These are phyloP conservation scores for Arenicola marina DNA, from an alignment of 2,888 invertebrate genomes.

Conservation along the genomic window DNA sequence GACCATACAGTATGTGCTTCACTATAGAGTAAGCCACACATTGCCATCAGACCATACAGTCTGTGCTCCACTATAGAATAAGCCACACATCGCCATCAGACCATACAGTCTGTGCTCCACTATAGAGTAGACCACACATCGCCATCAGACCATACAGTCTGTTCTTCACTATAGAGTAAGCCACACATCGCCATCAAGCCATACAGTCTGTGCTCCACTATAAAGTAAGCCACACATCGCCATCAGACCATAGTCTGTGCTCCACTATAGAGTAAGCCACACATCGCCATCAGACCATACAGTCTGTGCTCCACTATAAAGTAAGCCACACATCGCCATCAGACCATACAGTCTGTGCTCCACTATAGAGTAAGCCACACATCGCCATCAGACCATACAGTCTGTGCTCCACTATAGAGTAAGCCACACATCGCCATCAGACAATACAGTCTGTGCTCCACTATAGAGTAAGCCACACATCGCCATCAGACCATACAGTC, in stretches of 20 bases:
- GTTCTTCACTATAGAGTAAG: constrained; percentile 27
- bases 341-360: constrained; percentile 24
- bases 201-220: constrained; percentile 20
- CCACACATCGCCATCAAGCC: constrained; percentile 20
- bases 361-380: constrained; percentile 25
- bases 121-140: constrained; percentile 24
- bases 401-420: constrained; percentile 26
- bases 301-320: constrained; percentile 23
- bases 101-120: constrained; percentile 25
- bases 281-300: constrained; percentile 22
- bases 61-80: constrained; percentile 27
- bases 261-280: constrained; percentile 26
- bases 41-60: constrained; percentile 22
- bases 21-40: constrained; percentile 25
- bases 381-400: constrained; percentile 22
- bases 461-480: constrained; percentile 26
- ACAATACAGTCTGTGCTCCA: constrained; percentile 23
- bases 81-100: constrained; percentile 17
- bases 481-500: constrained; percentile 21
- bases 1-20: constrained; percentile 24
- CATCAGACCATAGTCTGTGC: constrained; percentile 24
- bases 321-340: constrained; percentile 23
- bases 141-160: constrained; percentile 24
- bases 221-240: constrained; percentile 25
- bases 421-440: constrained; percentile 18